A percentile compares a stretch with the other conserved stretches of the same genome.
Conservation (phyloP, 1,140 invertebrate species). For the Leptoteleia sp. region DNA sequence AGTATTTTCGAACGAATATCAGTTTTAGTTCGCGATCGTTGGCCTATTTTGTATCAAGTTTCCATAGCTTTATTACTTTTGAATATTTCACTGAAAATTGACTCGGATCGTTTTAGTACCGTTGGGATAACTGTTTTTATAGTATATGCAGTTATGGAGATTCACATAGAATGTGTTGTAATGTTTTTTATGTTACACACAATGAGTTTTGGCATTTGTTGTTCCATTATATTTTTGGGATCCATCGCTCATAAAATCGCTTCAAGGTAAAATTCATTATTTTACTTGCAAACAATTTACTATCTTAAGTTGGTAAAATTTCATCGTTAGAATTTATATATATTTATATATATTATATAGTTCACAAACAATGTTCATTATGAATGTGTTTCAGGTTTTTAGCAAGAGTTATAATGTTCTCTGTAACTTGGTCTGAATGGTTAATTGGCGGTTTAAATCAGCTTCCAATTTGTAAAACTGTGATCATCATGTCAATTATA, state of each 20-base stretch:
- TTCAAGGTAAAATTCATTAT: conserved; percentile 77
- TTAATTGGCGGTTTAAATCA: conserved; percentile 81
- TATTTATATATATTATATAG: too few relatives aligned
- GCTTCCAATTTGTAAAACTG: conserved; percentile 80
- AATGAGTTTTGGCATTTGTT: conserved; percentile 78
- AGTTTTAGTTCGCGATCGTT: conserved; percentile 74
- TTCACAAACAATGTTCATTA: background rate
- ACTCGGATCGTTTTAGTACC: conserved; percentile 50
- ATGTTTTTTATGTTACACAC: conserved; percentile 80
- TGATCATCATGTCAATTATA: conserved; percentile 79
- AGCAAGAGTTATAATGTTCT: conserved; percentile 80
- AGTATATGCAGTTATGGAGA: conserved; percentile 56
- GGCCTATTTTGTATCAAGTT: conserved; percentile 74
- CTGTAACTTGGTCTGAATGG: conserved; percentile 82
- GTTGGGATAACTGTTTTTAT: conserved; percentile 68
- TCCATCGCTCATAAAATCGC: conserved; percentile 82
- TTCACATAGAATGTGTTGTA: conserved; percentile 73
- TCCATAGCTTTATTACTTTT: conserved; percentile 74
- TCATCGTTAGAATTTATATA: too few relatives aligned
- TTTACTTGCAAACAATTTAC: too few relatives aligned
- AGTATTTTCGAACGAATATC: conserved; percentile 73
- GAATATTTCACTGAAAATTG: conserved; percentile 71
- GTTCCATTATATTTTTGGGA: conserved; percentile 82
- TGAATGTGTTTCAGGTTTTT: conserved; percentile 74
- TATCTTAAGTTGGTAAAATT: too few relatives aligned